A percentile compares a stretch with the other conserved stretches of the same genome.
Evolutionary conservation across 2,797 vertebrate species (phyloP).

Genomic region (Danio aesculapii): DNA sequence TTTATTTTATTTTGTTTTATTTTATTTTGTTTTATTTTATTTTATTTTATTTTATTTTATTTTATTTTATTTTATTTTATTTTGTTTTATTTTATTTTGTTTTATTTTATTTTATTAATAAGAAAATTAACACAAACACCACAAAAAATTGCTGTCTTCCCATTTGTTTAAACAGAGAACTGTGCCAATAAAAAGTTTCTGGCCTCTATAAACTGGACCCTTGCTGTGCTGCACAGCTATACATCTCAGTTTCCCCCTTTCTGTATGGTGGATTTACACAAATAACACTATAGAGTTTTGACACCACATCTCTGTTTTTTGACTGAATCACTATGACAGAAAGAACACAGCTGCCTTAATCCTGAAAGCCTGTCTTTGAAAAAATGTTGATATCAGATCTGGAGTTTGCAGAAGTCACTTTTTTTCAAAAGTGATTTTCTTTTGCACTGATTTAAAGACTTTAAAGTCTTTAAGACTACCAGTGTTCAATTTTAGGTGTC

Average conservation of each 20-base stretch:
- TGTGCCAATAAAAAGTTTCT: slow-evolving; percentile 66
- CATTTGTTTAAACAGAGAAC: slow-evolving; percentile 76
- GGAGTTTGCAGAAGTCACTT: not conserved
- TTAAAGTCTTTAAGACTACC: not conserved
- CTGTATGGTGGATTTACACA: slow-evolving; percentile 56
- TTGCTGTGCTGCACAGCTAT: slow-evolving; percentile 70
- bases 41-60: no score
- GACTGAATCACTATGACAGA: slow-evolving; percentile 50
- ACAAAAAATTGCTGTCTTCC: slow-evolving; percentile 67
- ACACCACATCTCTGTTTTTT: slow-evolving; percentile 58
- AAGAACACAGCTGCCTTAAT: slow-evolving; percentile 23
- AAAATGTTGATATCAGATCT: not conserved
- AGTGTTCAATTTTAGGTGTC: not conserved
- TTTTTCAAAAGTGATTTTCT: slow-evolving; percentile 4
- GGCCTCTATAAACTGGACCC: slow-evolving; percentile 66
- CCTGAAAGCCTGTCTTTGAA: not conserved
- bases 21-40: no score
- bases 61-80: slow-evolving; percentile 68
- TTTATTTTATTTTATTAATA: slow-evolving; percentile 72
- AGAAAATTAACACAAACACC: slow-evolving; percentile 68
- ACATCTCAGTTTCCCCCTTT: slow-evolving; percentile 63
- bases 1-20: no score
- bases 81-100: slow-evolving; percentile 65
- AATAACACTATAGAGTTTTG: slow-evolving; percentile 44
- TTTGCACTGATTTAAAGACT: not conserved